Evolutionary conservation across 2,113 vertebrate species (phyloP).

Genomic region (Plecotus auritus): DNA sequence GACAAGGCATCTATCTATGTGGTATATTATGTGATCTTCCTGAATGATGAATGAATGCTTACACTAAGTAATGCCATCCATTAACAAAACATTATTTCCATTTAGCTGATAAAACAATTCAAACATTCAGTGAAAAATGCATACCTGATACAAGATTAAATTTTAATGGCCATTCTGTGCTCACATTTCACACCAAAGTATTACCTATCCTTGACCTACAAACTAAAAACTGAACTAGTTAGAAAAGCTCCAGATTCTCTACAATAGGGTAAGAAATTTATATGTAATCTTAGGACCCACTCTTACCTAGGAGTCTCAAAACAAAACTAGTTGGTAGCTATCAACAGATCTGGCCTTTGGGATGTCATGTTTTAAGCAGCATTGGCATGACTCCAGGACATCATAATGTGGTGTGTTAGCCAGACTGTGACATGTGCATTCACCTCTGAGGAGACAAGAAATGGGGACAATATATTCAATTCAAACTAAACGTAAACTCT

Average conservation of each 20-base stretch:
- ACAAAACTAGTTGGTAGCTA: neutral
- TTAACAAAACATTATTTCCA: neutral
- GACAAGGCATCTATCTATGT: neutral
- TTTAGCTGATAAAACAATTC: neutral
- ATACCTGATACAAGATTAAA: neutral
- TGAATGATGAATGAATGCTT: neutral
- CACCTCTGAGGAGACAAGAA: neutral
- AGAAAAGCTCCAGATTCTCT: neutral
- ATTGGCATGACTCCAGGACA: neutral
- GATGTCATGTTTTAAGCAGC: neutral
- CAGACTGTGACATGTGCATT: neutral
- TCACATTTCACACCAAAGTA: neutral
- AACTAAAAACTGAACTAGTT: neutral
- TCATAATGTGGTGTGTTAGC: neutral
- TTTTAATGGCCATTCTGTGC: neutral
- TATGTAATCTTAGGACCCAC: neutral
- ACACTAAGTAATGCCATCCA: neutral
- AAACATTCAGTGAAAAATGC: neutral
- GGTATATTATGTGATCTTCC: neutral
- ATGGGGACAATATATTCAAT: neutral
- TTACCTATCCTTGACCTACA: neutral
- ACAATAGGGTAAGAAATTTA: neutral
- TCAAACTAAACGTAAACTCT: neutral
- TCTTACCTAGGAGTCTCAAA: neutral
- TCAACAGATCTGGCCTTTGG: neutral